Base-by-base conservation (phyloP, 2,113 vertebrate genomes). In the Xenotilapia longispinis region DNA sequence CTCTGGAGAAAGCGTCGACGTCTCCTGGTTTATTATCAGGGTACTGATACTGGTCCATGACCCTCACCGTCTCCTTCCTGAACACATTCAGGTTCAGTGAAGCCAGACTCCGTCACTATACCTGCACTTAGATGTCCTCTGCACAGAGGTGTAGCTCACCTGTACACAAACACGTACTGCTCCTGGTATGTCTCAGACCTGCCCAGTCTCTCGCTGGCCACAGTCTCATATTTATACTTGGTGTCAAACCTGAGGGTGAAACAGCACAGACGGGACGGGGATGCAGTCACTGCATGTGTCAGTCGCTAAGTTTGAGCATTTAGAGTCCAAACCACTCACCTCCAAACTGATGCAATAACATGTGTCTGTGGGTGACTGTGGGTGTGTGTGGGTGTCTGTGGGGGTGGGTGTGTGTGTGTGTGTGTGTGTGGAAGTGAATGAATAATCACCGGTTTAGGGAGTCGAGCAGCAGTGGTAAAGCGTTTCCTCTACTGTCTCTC, bases 141-240 rank as follows among this genome's bases (percentile, higher is more conserved):
- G 65, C 15, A 10, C 7, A 1, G 1, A 57, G 17, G 6, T 15
- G 68, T 1, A 23, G 5, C 85, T 88, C 94, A 97, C 97, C 97
- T 96, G 94, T 96, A 97, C 9, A 97, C 45, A 80, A 97, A 97
- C 80, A 97, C 95, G 19, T 97, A 97, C 92, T 97, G 97, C 92
- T 97, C 97, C 91, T 96, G 96, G 92, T 97, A 97, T 1, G 92
- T 85, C 2, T 85, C 84, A 1, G 93, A 90, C 47, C 94, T 89
- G 23, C 97, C 97, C 33, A 97, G 95, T 12, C 97, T 90, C 54
- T 84, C 91, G 60, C 97, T 97, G 58, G 95, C 90, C 89, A 97
- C 90, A 23, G 75, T 60, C 1, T 81, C 15, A 70, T 97, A 97
- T 9, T 19, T 12, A 55, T 96, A 89, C 3, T 9, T 2, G 6